Conservation (phyloP, 1,140 invertebrate genomes). For the Diploscapter pachys region DNA sequence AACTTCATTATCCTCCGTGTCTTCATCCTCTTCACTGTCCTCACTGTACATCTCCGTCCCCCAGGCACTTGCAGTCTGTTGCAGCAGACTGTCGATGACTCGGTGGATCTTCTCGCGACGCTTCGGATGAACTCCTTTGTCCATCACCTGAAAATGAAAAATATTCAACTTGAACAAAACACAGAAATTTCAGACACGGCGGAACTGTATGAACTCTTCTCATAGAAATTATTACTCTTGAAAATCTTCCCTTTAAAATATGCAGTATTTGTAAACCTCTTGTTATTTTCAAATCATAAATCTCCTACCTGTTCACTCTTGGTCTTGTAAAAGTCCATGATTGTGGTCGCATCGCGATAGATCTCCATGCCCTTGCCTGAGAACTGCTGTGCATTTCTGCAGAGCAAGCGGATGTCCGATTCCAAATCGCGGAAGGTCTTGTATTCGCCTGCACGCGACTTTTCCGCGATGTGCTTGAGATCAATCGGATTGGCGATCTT, state of each 20-base stretch:
- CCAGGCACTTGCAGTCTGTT: conserved; percentile 65
- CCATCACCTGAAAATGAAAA: background rate
- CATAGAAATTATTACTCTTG: no score
- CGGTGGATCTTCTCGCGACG: conserved; percentile 30
- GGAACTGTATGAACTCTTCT: no score
- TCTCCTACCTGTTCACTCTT: conserved; percentile 19
- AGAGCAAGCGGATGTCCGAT: conserved; percentile 83
- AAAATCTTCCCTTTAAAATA: no score
- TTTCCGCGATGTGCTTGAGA: conserved; percentile 87
- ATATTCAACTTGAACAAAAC: no score
- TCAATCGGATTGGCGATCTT: conserved; percentile 95
- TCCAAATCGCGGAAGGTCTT: conserved; percentile 79
- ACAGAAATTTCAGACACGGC: no score
- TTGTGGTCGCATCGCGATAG: conserved; percentile 69
- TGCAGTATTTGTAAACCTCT: no score
- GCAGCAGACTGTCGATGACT: conserved; percentile 66
- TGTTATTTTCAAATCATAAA: conserved; percentile 8
- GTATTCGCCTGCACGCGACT: conserved; percentile 75
- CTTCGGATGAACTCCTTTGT: conserved; percentile 26
- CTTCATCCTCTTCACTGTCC: conserved; percentile 57
- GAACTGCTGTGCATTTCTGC: conserved; percentile 82
- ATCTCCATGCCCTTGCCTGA: conserved; percentile 94
- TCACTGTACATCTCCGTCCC: conserved; percentile 61
- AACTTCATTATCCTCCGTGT: conserved; percentile 53
- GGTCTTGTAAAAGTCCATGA: conserved; percentile 18